phyloP scores from a whole-genome alignment of 2,113 vertebrate genomes.

The Blennius ocellaris region DNA sequence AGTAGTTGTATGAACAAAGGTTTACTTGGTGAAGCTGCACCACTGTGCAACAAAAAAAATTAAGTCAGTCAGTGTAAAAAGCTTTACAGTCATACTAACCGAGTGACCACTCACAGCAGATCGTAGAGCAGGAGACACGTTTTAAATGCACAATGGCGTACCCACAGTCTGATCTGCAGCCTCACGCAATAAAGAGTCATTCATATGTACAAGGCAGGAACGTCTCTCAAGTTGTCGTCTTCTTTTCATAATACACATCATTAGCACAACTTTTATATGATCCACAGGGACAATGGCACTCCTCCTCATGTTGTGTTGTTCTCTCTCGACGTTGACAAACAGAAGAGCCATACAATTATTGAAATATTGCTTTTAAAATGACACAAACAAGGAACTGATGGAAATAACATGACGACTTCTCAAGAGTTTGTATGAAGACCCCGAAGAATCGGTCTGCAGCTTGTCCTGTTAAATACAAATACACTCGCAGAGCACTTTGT shows the following conservation, averaged over 20 bases:
- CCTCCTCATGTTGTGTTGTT: constrained; percentile 6
- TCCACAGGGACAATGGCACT: not conserved
- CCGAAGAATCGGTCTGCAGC: constrained; percentile 8
- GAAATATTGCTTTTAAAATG: constrained; percentile 19
- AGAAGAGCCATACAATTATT: constrained; percentile 30
- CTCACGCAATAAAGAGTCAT: constrained; percentile 12
- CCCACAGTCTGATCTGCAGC: not conserved
- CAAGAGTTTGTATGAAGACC: constrained; percentile 18
- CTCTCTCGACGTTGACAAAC: constrained; percentile 10
- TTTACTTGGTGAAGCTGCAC: constrained; percentile 30
- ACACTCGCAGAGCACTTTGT: constrained; percentile 25
- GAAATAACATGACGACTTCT: constrained; percentile 24
- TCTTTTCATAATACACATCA: constrained; percentile 11
- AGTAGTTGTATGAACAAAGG: constrained; percentile 1
- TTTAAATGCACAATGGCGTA: constrained; percentile 5
- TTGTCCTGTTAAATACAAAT: constrained; percentile 44
- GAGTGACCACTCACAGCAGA: constrained; percentile 30
- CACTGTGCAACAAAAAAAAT: not conserved
- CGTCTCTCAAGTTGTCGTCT: constrained; percentile 5
- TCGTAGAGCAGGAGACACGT: constrained; percentile 1
- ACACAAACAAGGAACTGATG: not conserved
- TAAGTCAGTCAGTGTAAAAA: constrained; percentile 41
- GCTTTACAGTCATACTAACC: constrained; percentile 14
- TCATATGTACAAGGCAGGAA: constrained; percentile 16
- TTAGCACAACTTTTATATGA: constrained; percentile 2